Base-by-base conservation (phyloP, 1,140 invertebrate species). In the Zophobas morio region DNA sequence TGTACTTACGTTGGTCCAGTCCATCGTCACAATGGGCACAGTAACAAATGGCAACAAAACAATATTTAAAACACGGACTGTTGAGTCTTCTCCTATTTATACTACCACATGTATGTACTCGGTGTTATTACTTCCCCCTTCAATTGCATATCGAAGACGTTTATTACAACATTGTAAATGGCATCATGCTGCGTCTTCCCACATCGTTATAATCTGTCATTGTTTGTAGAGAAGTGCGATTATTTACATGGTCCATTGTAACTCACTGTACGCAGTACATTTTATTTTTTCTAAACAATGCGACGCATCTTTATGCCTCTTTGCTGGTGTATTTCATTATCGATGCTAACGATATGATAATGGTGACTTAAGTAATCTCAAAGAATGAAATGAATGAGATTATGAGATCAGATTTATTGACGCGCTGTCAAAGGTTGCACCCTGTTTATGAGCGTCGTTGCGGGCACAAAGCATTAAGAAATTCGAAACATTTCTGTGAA, bases 141-240 rank as follows among this genome's bases (percentile, higher is more conserved):
- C 77, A 78, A 75, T 60, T 78, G 51, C 77, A 70, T 78, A 75
- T 76, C 63, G 71, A 74, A 70, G 73, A 73, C 51, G 73, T 80
- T 75, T 77, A 77, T 79, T 81, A 81, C 80, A 78, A 81, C 80
- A 81, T 77, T 75, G 75, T 70, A 81, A 80, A 80, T 80, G 73
- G 75, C 80, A 81, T 81, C 75, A 79, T 77, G 60, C 49, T 54
- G 54, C 42, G 77, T 78, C 74, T 53, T 76, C 75, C 77, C 77
- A 53, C 42, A 70, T 53, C 74, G 77, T 47, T 60, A 74, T 77
- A 53, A 76, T 70, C 71, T 54, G 72, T 79, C 72, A 79, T 79
- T 77, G 71, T 76, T 77, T 40, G 63, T 3, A 37, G 6, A 46
- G 34, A 77, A 47, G 34, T 42, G 63, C 20, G 54, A 79, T 70